Evolutionary conservation across 2,797 vertebrate genomes (phyloP).

Genomic region (Eospalax fontanierii): DNA sequence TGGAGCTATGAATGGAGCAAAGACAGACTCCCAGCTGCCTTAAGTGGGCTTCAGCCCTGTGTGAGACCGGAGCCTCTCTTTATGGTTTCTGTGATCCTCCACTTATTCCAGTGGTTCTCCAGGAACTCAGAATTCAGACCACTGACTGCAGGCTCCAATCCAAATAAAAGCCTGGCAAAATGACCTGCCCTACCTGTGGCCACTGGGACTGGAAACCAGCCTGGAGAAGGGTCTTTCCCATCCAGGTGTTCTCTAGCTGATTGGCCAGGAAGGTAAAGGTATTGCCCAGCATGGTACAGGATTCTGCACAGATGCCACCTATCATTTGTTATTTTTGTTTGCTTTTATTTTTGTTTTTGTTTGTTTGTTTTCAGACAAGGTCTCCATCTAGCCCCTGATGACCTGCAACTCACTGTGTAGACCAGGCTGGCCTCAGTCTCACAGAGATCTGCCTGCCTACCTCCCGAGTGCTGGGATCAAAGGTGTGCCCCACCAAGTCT

Average conservation of each 20-base stretch:
- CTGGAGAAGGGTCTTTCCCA: background rate
- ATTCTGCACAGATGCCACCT: background rate
- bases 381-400: too few relatives aligned
- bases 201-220: background rate
- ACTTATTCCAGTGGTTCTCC: background rate
- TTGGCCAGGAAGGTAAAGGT: background rate
- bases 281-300: background rate
- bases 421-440: too few relatives aligned
- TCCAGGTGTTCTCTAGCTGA: background rate
- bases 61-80: background rate
- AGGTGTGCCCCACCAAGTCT: too few relatives aligned
- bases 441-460: too few relatives aligned
- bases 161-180: constrained; percentile 1
- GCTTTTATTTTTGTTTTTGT: too few relatives aligned
- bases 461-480: too few relatives aligned
- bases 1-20: background rate
- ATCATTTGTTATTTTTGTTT: constrained; percentile 8
- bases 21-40: background rate
- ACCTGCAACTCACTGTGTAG: too few relatives aligned
- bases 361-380: too few relatives aligned
- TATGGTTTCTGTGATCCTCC: background rate
- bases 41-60: background rate
- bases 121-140: constrained; percentile 35
- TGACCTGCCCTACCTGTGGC: background rate
- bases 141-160: background rate